phyloP scores from a whole-genome alignment of 1,140 invertebrate species.

The Drosophila mojavensis region DNA sequence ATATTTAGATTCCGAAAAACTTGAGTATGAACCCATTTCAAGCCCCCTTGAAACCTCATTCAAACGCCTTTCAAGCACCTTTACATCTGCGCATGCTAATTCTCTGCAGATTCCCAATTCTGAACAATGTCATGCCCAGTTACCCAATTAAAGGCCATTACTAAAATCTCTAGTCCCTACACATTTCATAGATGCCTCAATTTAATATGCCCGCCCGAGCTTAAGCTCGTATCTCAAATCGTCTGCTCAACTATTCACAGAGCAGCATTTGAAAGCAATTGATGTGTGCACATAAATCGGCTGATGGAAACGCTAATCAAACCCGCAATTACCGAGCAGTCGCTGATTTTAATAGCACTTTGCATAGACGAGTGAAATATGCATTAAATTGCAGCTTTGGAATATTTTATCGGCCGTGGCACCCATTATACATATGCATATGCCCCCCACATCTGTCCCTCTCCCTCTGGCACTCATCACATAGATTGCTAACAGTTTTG shows the following conservation, averaged over 20 bases:
- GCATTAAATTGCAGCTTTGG: conserved; percentile 18
- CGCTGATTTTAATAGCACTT: conserved; percentile 45
- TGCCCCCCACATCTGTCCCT: neutral
- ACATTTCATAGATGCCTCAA: too few species aligned
- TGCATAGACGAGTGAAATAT: conserved; percentile 15
- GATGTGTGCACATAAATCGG: conserved; percentile 35
- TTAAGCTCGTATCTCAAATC: conserved; percentile 7
- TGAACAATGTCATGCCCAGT: too few species aligned
- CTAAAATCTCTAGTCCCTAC: too few species aligned
- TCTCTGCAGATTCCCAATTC: too few species aligned
- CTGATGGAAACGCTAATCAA: conserved; percentile 29
- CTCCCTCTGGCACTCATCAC: too few species aligned
- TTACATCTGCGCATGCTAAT: too few species aligned
- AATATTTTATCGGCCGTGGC: conserved; percentile 27
- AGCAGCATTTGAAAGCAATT: neutral
- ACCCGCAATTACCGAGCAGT: conserved; percentile 32
- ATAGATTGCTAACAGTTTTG: neutral
- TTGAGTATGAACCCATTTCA: too few species aligned
- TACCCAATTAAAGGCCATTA: too few species aligned
- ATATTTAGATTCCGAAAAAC: too few species aligned
- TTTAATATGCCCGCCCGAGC: neutral
- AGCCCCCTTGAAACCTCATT: too few species aligned
- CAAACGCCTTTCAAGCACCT: too few species aligned
- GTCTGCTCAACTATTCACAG: conserved; percentile 6
- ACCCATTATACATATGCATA: conserved; percentile 6